Evolutionary conservation across 2,797 vertebrate species (phyloP).

Genomic region (Crypturellus tataupa): DNA sequence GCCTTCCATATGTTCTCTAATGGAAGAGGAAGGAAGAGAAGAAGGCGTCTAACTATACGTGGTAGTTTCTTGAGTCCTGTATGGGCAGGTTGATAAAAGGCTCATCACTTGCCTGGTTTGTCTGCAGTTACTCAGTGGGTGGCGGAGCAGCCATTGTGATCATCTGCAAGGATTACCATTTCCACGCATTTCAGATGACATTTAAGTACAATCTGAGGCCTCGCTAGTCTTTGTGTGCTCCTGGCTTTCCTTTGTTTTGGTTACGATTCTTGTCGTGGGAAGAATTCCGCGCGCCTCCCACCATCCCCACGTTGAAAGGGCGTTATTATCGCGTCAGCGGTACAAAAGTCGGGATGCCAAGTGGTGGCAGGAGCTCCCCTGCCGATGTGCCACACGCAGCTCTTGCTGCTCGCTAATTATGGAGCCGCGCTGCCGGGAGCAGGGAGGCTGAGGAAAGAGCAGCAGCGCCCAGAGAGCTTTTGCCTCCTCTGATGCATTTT

Average conservation of each 20-base stretch:
- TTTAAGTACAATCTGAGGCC: slow-evolving; percentile 65
- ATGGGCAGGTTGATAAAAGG: slow-evolving; percentile 6
- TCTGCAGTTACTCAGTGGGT: slow-evolving; percentile 25
- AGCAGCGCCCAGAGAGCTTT: slow-evolving; percentile 33
- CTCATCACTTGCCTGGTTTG: slow-evolving; percentile 1
- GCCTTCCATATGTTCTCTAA: background rate
- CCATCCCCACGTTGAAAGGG: slow-evolving; percentile 65
- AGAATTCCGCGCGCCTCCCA: slow-evolving; percentile 48
- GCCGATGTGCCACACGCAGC: slow-evolving; percentile 49
- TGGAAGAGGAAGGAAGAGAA: slow-evolving; percentile 6
- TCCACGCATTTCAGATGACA: slow-evolving; percentile 41
- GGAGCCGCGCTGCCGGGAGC: slow-evolving; percentile 55
- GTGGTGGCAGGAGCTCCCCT: slow-evolving; percentile 54
- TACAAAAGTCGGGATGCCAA: slow-evolving; percentile 44
- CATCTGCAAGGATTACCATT: slow-evolving; percentile 36
- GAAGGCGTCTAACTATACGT: background rate
- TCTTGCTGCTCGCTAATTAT: slow-evolving; percentile 75
- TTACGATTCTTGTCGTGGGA: slow-evolving; percentile 45
- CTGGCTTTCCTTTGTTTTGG: slow-evolving; percentile 58
- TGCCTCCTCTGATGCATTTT: slow-evolving; percentile 50
- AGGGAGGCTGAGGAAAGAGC: slow-evolving; percentile 37
- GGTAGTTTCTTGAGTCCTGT: background rate
- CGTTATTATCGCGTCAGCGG: slow-evolving; percentile 76
- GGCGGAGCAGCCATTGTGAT: slow-evolving; percentile 38
- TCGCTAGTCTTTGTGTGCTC: slow-evolving; percentile 57